phyloP scores from a whole-genome alignment of 2,797 vertebrate species.

The Pantherophis alleghaniensis region DNA sequence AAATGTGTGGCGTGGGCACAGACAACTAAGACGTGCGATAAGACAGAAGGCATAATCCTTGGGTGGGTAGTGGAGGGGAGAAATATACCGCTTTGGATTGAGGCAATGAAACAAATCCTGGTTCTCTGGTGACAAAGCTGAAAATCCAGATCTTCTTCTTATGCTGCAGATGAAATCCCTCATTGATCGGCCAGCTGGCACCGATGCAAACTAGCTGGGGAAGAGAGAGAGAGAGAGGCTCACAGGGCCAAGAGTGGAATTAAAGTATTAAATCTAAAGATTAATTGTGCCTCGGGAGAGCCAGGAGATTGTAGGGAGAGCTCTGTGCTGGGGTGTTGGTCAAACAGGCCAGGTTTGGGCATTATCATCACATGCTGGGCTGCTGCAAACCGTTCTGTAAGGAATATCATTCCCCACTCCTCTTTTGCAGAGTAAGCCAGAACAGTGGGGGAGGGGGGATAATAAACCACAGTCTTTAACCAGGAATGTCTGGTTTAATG shows the following conservation, averaged over 20 bases:
- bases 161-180: neutral
- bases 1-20: rapidly evolving
- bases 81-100: neutral
- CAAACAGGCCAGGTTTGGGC: constrained; percentile 15
- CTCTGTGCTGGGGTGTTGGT: neutral
- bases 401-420: neutral
- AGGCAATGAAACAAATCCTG: neutral
- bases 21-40: neutral
- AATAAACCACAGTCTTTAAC: neutral
- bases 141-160: neutral
- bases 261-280: constrained; percentile 15
- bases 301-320: constrained; percentile 10
- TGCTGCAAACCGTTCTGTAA: neutral
- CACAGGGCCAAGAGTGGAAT: constrained; percentile 10
- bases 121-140: neutral
- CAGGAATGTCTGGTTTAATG: neutral
- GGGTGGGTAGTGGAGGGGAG: neutral
- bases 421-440: neutral
- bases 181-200: neutral
- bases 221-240: neutral
- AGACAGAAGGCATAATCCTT: too few relatives aligned
- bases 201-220: neutral
- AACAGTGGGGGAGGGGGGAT: neutral
- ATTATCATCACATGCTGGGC: neutral
- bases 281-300: constrained; percentile 7